Percentiles rank a stretch among this genome's conserved stretches.
phyloP scores from a whole-genome alignment of 2,113 vertebrate genomes.

The Ramphastos sulfuratus region DNA sequence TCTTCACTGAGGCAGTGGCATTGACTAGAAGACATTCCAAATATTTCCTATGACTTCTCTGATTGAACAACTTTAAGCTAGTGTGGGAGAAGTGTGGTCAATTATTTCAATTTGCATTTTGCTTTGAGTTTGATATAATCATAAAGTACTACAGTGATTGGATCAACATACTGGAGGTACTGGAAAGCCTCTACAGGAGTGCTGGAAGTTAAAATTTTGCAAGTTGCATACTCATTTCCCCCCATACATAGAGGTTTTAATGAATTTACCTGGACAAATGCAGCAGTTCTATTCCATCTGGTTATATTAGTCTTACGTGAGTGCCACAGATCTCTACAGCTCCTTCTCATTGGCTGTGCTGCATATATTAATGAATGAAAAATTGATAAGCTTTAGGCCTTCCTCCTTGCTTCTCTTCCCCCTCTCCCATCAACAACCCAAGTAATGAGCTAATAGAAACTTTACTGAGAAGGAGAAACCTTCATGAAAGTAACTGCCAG shows the following conservation, averaged over 20 bases:
- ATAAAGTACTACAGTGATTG: background rate
- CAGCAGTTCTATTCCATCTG: conserved; percentile 41
- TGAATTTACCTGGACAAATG: conserved; percentile 10
- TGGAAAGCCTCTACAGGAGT: background rate
- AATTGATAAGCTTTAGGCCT: conserved; percentile 16
- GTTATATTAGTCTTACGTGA: conserved; percentile 15
- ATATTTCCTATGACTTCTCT: background rate
- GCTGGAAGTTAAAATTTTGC: background rate
- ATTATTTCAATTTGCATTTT: background rate
- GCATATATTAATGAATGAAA: background rate
- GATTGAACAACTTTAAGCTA: background rate
- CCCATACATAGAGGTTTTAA: background rate
- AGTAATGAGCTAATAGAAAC: background rate
- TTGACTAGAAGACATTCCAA: background rate
- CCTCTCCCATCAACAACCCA: background rate
- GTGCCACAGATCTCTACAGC: conserved; percentile 3
- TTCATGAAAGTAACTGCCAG: background rate
- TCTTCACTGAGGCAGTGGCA: background rate
- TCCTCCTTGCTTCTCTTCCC: background rate
- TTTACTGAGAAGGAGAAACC: background rate
- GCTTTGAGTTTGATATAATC: background rate
- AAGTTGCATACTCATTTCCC: background rate
- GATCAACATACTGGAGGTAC: background rate
- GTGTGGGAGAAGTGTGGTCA: background rate
- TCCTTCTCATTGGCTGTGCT: conserved; percentile 6